phyloP scores from a whole-genome alignment of 2,888 invertebrate genomes.

The Aethes cnicana region DNA sequence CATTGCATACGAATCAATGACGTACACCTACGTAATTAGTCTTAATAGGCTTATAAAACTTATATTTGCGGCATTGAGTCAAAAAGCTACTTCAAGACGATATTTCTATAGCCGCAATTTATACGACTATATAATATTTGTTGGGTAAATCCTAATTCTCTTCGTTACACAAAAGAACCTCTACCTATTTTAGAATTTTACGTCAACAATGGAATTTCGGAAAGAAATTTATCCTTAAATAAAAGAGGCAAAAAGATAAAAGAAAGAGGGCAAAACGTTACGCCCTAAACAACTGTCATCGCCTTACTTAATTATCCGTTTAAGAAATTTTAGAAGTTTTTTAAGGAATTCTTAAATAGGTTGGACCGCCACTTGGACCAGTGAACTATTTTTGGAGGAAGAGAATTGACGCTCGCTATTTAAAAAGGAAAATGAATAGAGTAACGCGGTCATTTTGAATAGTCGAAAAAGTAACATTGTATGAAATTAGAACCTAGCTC shows the following conservation, averaged over 20 bases:
- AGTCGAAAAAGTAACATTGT: not conserved
- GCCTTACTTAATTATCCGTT: conserved; percentile 30
- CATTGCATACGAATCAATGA: too few species aligned
- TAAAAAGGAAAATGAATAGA: not conserved
- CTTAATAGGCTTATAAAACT: too few species aligned
- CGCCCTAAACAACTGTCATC: conserved; percentile 29
- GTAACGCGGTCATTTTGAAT: not conserved
- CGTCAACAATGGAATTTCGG: conserved; percentile 1
- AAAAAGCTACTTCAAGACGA: too few species aligned
- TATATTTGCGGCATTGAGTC: too few species aligned
- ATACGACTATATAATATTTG: not conserved
- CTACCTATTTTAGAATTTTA: conserved; percentile 9
- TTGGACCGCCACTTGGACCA: conserved; percentile 1
- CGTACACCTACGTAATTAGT: too few species aligned
- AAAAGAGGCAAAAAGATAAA: conserved; percentile 17
- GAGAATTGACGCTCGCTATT: too few species aligned
- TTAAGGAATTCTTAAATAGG: conserved; percentile 5
- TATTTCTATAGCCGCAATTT: too few species aligned
- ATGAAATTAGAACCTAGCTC: too few species aligned
- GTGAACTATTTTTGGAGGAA: too few species aligned
- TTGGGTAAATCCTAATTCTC: not conserved
- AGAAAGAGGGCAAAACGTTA: conserved; percentile 19
- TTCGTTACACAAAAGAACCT: conserved; percentile 6
- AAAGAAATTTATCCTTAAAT: conserved; percentile 13
- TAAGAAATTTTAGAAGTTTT: conserved; percentile 24